phyloP scores from a whole-genome alignment of 2,113 vertebrate species.

The Corythoichthys intestinalis region DNA sequence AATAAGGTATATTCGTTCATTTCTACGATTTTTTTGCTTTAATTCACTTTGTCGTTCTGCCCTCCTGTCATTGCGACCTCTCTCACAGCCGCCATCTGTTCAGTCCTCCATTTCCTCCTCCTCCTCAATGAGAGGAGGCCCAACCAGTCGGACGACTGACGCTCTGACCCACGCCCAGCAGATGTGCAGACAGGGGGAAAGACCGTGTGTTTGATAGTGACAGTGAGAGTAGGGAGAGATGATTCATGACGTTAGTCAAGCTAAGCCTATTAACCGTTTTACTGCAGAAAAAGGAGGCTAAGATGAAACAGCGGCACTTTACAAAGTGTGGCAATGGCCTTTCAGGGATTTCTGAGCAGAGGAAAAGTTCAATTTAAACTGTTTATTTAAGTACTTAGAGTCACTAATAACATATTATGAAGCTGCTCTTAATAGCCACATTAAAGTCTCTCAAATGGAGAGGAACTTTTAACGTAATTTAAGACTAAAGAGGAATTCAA shows the following conservation, averaged over 20 bases:
- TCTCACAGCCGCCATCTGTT: conserved; percentile 17
- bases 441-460: background rate
- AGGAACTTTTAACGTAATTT: background rate
- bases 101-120: conserved; percentile 10
- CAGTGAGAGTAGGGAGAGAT: conserved; percentile 3
- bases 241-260: conserved; percentile 29
- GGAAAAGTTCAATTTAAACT: conserved; percentile 16
- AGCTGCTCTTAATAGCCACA: background rate
- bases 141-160: conserved; percentile 19
- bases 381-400: conserved; percentile 16
- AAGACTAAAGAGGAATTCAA: too few relatives aligned
- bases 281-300: background rate
- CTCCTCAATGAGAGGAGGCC: conserved; percentile 34
- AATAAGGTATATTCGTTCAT: background rate
- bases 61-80: background rate
- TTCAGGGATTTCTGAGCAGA: conserved; percentile 18
- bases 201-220: conserved; percentile 11
- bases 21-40: background rate
- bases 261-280: conserved; percentile 15
- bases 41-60: background rate
- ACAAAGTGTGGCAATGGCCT: conserved; percentile 1
- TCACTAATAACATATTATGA: conserved; percentile 19
- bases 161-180: conserved; percentile 50
- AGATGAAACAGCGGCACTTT: conserved; percentile 6
- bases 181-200: conserved; percentile 46